These are phyloP conservation scores for Spinibarbus caldwelli DNA, from an alignment of 2,797 vertebrate species.

Conservation along the genomic window DNA sequence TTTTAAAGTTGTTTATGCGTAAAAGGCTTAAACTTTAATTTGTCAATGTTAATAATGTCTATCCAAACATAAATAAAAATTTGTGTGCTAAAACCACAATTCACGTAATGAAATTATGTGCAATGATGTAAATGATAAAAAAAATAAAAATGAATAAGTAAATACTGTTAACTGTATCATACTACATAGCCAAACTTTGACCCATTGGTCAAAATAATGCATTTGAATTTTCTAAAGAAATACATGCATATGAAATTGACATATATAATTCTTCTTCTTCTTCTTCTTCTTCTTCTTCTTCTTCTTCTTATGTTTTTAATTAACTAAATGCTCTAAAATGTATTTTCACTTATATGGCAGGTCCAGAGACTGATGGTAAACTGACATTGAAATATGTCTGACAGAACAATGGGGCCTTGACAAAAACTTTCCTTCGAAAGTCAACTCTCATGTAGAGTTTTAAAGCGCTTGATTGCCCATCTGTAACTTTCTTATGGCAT, in stretches of 20 bases:
- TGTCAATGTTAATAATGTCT: neutral
- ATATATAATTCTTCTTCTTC: neutral
- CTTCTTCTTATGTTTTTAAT: neutral
- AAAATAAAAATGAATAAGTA: no score
- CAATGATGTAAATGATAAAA: no score
- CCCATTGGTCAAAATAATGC: neutral
- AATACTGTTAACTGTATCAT: neutral
- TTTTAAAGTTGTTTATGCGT: neutral
- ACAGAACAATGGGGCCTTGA: neutral
- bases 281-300: neutral
- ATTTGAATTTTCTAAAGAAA: neutral
- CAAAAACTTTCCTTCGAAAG: conserved; percentile 23
- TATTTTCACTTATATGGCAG: neutral
- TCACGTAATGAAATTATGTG: no score
- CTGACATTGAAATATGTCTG: neutral
- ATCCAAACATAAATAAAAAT: neutral
- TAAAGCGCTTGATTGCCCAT: conserved; percentile 11
- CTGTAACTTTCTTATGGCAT: conserved; percentile 27
- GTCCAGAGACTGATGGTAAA: neutral
- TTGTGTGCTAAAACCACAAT: neutral
- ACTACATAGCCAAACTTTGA: neutral
- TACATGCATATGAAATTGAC: neutral
- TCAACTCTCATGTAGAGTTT: conserved; percentile 1
- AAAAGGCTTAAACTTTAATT: neutral
- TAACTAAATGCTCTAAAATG: neutral